These are phyloP conservation scores for Cirrhinus mrigala DNA, from an alignment of 2,797 vertebrate genomes.

Conservation along the genomic window DNA sequence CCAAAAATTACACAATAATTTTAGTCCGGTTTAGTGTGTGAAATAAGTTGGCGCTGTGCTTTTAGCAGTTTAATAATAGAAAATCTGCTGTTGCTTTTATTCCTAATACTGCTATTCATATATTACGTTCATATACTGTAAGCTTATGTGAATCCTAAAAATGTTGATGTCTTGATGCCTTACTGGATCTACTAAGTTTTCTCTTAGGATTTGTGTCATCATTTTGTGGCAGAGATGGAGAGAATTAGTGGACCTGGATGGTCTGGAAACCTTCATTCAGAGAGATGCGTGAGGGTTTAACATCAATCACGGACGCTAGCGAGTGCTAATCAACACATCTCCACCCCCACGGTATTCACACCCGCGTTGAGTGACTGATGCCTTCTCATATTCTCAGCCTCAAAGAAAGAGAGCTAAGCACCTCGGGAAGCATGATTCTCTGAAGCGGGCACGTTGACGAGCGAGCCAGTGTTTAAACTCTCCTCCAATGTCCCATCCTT, in stretches of 20 bases:
- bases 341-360: conserved; percentile 21
- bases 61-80: not conserved
- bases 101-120: not conserved
- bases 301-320: conserved; percentile 1
- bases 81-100: not conserved
- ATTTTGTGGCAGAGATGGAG: conserved; percentile 13
- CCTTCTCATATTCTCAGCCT: conserved; percentile 24
- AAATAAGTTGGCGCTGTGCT: not conserved
- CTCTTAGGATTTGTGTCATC: not conserved
- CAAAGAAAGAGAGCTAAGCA: conserved; percentile 20
- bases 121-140: not conserved
- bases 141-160: not conserved
- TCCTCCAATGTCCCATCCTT: conserved; percentile 27
- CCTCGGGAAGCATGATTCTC: conserved; percentile 16
- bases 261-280: conserved; percentile 24
- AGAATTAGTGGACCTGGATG: conserved; percentile 18
- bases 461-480: conserved; percentile 20
- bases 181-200: not conserved
- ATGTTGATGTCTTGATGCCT: not conserved
- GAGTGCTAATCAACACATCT: conserved; percentile 24
- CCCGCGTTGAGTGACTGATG: conserved; percentile 15
- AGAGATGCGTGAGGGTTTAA: not conserved
- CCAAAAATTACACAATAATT: not conserved
- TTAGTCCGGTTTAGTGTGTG: not conserved
- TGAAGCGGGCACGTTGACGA: not conserved